phyloP scores from a whole-genome alignment of 2,888 invertebrate genomes.

The Dinocampus coccinellae region DNA sequence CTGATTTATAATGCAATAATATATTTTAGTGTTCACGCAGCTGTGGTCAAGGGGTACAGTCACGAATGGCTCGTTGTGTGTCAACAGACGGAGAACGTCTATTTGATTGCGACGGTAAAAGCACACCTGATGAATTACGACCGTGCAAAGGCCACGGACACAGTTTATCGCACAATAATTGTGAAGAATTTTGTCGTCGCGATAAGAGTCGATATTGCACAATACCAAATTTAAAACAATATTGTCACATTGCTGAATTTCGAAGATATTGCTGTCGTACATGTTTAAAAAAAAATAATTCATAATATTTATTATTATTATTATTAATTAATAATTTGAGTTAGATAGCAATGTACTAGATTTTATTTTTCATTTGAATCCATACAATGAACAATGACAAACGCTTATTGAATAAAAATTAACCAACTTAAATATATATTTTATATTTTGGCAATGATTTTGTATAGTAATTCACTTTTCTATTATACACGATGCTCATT shows the following conservation, averaged over 20 bases:
- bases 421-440: constrained; percentile 42
- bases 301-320: not conserved
- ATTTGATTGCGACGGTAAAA: constrained; percentile 71
- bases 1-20: constrained; percentile 33
- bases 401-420: constrained; percentile 53
- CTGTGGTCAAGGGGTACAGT: constrained; percentile 74
- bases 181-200: constrained; percentile 51
- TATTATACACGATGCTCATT: not conserved
- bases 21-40: constrained; percentile 74
- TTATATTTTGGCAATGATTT: constrained; percentile 42
- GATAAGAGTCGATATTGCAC: constrained; percentile 72
- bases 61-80: constrained; percentile 72
- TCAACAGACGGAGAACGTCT: constrained; percentile 69
- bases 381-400: constrained; percentile 64
- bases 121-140: constrained; percentile 71
- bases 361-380: constrained; percentile 61
- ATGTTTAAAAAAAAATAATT: constrained; percentile 35
- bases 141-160: constrained; percentile 68
- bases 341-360: constrained; percentile 58
- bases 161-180: constrained; percentile 24
- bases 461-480: constrained; percentile 9
- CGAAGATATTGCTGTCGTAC: constrained; percentile 73
- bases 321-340: not conserved
- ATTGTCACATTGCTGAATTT: constrained; percentile 74
- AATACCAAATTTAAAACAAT: constrained; percentile 69